These are phyloP conservation scores for Smittia aterrima DNA, from an alignment of 2,888 invertebrate genomes.

Conservation along the genomic window DNA sequence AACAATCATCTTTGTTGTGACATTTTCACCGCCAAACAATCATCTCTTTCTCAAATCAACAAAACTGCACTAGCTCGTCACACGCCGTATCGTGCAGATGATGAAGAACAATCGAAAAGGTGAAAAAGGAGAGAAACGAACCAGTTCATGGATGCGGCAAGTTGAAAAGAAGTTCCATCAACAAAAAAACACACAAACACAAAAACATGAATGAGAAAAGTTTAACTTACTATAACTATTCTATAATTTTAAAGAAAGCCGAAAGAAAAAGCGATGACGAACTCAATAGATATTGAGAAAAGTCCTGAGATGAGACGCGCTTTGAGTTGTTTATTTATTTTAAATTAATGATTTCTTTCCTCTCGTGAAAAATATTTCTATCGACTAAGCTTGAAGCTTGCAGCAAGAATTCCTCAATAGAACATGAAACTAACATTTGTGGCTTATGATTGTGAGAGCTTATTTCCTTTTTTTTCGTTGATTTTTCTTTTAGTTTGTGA, in stretches of 20 bases:
- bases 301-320: not conserved
- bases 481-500: not conserved
- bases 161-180: conserved; percentile 1
- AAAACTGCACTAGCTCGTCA: not conserved
- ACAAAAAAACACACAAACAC: not conserved
- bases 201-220: not conserved
- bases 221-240: conserved; percentile 31
- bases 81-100: not conserved
- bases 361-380: not conserved
- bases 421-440: not conserved
- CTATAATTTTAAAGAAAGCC: conserved; percentile 19
- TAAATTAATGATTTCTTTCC: not conserved
- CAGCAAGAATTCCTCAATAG: not conserved
- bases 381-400: not conserved
- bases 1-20: conserved; percentile 42
- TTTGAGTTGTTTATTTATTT: conserved; percentile 2
- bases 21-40: conserved; percentile 6
- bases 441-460: not conserved
- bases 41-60: conserved; percentile 10
- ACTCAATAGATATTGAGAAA: not conserved
- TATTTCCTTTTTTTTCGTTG: not conserved
- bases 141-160: not conserved
- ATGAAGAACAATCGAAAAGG: not conserved
- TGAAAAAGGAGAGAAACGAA: not conserved
- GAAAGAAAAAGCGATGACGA: not conserved